These are phyloP conservation scores for Rhea americana DNA, from an alignment of 2,113 vertebrate genomes.

Conservation along the genomic window DNA sequence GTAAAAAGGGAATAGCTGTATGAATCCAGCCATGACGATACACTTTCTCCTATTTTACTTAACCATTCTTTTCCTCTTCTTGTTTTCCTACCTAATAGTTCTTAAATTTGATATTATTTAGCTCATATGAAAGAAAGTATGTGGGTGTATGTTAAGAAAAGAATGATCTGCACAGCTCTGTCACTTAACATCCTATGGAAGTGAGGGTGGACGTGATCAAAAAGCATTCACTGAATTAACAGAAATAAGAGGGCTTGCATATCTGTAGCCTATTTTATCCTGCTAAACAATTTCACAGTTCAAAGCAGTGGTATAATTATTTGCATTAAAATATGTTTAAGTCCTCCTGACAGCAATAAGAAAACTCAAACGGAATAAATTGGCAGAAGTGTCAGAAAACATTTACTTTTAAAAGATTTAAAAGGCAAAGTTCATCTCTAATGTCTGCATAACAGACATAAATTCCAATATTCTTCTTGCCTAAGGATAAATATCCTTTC, in stretches of 20 bases:
- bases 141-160: conserved; percentile 72
- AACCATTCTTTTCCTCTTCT: conserved; percentile 10
- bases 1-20: background rate
- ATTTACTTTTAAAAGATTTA: conserved; percentile 56
- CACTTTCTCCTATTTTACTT: conserved; percentile 11
- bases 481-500: conserved; percentile 54
- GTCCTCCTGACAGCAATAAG: conserved; percentile 37
- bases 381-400: conserved; percentile 43
- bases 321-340: conserved; percentile 61
- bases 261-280: conserved; percentile 65
- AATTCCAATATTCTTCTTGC: conserved; percentile 41
- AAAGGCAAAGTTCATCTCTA: conserved; percentile 49
- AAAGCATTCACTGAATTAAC: conserved; percentile 52
- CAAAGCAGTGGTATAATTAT: conserved; percentile 43
- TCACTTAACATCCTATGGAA: conserved; percentile 72
- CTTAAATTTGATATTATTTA: conserved; percentile 66
- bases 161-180: conserved; percentile 64
- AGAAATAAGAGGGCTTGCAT: conserved; percentile 53
- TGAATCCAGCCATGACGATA: background rate
- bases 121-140: conserved; percentile 61
- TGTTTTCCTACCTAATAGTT: conserved; percentile 60
- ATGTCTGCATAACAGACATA: background rate
- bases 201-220: conserved; percentile 71
- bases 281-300: conserved; percentile 23
- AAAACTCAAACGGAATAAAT: conserved; percentile 41